Percentiles rank a stretch among this genome's conserved stretches.
phyloP scores from a whole-genome alignment of 2,888 invertebrate species.

The Tetragonisca angustula region DNA sequence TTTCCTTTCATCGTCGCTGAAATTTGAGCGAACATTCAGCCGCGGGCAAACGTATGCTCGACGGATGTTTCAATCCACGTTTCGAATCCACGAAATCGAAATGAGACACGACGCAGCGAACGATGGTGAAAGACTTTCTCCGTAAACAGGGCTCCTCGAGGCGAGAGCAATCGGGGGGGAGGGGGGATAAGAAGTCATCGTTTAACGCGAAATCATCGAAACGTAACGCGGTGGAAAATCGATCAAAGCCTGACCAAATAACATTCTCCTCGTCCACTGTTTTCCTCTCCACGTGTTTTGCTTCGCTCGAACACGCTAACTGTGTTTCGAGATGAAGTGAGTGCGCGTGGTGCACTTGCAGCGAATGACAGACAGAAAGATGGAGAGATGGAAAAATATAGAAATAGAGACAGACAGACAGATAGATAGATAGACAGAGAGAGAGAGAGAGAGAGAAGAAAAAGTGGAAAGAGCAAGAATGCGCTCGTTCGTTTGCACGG shows the following conservation, averaged over 20 bases:
- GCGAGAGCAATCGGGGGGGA: constrained; percentile 12
- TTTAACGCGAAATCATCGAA: constrained; percentile 4
- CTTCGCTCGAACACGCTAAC: background rate
- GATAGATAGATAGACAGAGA: background rate
- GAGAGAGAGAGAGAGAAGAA: constrained; percentile 12
- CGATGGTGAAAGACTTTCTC: constrained; percentile 35
- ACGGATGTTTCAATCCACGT: background rate
- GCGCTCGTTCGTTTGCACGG: constrained; percentile 36
- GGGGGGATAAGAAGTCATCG: background rate
- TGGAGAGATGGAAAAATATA: background rate
- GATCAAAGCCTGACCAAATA: constrained; percentile 48
- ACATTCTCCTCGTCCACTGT: constrained; percentile 61
- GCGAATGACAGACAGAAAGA: background rate
- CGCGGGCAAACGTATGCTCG: background rate
- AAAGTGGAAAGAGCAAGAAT: constrained; percentile 28
- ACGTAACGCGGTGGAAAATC: background rate
- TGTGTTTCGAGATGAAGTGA: constrained; percentile 5
- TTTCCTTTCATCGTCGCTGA: constrained; percentile 14
- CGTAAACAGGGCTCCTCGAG: constrained; percentile 24
- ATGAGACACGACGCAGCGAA: background rate
- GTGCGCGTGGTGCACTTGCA: background rate
- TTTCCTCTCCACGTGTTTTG: constrained; percentile 53
- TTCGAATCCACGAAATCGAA: background rate
- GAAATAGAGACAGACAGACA: background rate
- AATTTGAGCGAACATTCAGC: background rate